Base-by-base conservation (phyloP, 2,113 vertebrate species). In the Thinocorus orbignyianus region DNA sequence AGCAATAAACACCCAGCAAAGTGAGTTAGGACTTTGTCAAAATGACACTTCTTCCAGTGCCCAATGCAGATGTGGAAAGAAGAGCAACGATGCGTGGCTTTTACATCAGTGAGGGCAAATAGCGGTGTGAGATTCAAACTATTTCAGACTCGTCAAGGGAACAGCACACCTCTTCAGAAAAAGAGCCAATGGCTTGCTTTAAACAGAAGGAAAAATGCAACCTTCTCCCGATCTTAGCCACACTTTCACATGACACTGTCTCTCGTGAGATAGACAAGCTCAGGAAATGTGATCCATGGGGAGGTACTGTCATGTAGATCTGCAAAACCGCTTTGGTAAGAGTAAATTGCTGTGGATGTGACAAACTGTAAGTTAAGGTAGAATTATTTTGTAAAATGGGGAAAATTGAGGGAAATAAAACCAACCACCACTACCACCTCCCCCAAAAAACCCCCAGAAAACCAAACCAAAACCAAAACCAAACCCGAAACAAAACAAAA, bases 211-310 rank as follows among this genome's bases (percentile, higher is more conserved):
- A 5, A 71, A 84, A 62, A 54, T 41, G 42, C 46, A 54, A 3
- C 26, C 6, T 48, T 57, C 42, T 58, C 7, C 57, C 61, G 24
- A 20, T 58, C 25, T 58, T 41, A 74, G n/a, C 18, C 23, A 14
- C 5, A 0, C 6, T 60, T 77, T 28, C 20, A 28, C 18, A 7
- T 4, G 1, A 8, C 11, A 4, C 13, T 0, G 0, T 64, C 66
- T 46, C 39, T n/a, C 26, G n/a, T 37, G 76, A 39, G 0, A 1
- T 2, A 31, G 55, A 44, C 49, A n/a, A 57, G 26, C 44, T 51
- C 15, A 30, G 44, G 60, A 84, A 35, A 35, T 18, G 30, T 8
- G n/a, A 22, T 57, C 61, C 6, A 3, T 44, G 24, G 83, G 41
- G 54, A 37, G 17, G 6, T 57, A 33, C 17, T n/a, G 28, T 46